These are phyloP conservation scores for Vireo altiloquus DNA, from an alignment of 2,113 vertebrate species.

Conservation along the genomic window DNA sequence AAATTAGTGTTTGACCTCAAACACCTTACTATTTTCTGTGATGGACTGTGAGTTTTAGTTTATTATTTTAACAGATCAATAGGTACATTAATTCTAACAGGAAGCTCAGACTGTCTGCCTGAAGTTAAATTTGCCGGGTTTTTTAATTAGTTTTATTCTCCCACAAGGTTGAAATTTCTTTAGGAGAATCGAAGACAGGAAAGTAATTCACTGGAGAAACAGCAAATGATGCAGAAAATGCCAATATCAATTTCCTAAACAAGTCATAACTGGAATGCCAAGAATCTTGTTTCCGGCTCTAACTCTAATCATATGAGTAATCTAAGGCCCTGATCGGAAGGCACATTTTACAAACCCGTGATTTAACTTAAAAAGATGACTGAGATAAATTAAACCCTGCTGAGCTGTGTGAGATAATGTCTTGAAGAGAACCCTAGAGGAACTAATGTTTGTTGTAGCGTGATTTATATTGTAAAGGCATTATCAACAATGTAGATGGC, in stretches of 20 bases:
- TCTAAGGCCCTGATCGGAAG: background rate
- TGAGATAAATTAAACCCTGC: background rate
- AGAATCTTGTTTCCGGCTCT: background rate
- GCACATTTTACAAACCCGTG: constrained; percentile 22
- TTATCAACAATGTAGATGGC: background rate
- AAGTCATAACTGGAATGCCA: constrained; percentile 66
- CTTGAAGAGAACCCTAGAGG: background rate
- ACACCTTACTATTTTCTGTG: background rate
- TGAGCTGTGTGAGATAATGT: background rate
- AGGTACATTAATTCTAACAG: constrained; percentile 50
- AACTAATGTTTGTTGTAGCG: background rate
- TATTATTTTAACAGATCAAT: constrained; percentile 69
- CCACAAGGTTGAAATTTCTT: constrained; percentile 47
- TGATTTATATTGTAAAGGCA: background rate
- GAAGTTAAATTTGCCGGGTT: constrained; percentile 58
- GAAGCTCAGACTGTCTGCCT: constrained; percentile 32
- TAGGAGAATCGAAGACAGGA: constrained; percentile 25
- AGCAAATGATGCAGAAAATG: constrained; percentile 71
- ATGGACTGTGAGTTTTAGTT: constrained; percentile 18
- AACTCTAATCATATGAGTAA: constrained; percentile 39
- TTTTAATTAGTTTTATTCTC: constrained; percentile 62
- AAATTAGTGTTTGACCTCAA: background rate
- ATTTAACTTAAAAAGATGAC: background rate
- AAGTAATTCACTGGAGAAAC: constrained; percentile 59
- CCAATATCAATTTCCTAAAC: constrained; percentile 73